A percentile compares a stretch with the other conserved stretches of the same genome.
Evolutionary conservation across 2,797 vertebrate species (phyloP).

Genomic region (Sylvilagus floridanus): DNA sequence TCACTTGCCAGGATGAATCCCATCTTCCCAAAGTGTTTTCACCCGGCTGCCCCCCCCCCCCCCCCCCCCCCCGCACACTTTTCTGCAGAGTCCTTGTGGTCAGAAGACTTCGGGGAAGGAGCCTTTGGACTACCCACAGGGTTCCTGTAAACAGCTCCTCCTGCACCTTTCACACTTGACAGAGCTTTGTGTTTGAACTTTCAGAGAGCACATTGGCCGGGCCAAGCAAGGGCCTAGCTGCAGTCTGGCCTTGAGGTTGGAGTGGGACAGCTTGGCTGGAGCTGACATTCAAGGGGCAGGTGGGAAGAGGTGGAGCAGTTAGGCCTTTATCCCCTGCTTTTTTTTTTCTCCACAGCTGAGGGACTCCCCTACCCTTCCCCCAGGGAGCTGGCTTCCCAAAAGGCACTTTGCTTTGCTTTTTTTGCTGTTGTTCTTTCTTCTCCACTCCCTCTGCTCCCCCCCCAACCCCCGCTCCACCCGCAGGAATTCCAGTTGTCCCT

Average conservation of each 20-base stretch:
- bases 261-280: not conserved
- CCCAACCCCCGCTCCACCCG: not conserved
- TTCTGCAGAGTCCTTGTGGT: conserved; percentile 34
- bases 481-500: conserved; percentile 66
- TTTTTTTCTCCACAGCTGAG: not conserved
- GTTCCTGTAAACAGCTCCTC: conserved; percentile 38
- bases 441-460: conserved; percentile 49
- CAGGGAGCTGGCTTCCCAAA: conserved; percentile 6
- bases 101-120: conserved; percentile 58
- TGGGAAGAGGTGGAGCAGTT: conserved; percentile 3
- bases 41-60: not conserved
- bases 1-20: conserved; percentile 14
- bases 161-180: conserved; percentile 29
- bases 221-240: conserved; percentile 12
- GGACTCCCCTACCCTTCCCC: not conserved
- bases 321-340: not conserved
- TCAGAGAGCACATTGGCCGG: conserved; percentile 43
- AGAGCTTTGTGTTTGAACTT: conserved; percentile 33
- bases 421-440: conserved; percentile 60
- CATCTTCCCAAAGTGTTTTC: conserved; percentile 55
- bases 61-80: not conserved
- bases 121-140: not conserved
- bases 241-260: conserved; percentile 22
- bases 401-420: conserved; percentile 32
- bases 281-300: not conserved